phyloP scores from a whole-genome alignment of 2,797 vertebrate genomes.

The Cuculus canorus region DNA sequence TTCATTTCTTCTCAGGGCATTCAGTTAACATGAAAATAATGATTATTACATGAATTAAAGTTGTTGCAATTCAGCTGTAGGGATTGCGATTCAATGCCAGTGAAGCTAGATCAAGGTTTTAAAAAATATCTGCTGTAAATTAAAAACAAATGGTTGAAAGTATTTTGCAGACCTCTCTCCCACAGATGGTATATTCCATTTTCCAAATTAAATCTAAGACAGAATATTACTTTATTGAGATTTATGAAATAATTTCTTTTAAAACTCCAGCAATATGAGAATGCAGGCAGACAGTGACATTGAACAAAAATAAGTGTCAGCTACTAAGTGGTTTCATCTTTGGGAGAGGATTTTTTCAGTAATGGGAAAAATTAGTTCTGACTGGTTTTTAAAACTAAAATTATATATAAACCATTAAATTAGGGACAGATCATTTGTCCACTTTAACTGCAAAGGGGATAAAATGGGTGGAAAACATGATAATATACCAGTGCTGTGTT shows the following conservation, averaged over 20 bases:
- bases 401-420: conserved; percentile 57
- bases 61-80: conserved; percentile 58
- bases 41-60: conserved; percentile 51
- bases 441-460: conserved; percentile 41
- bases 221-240: conserved; percentile 75
- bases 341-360: background rate
- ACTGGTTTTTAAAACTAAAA: conserved; percentile 58
- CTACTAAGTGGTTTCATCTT: conserved; percentile 63
- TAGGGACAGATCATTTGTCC: conserved; percentile 34
- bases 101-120: conserved; percentile 57
- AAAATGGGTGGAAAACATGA: conserved; percentile 61
- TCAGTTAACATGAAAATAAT: conserved; percentile 32
- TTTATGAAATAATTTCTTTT: conserved; percentile 73
- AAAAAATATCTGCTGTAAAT: conserved; percentile 62
- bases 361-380: conserved; percentile 51
- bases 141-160: conserved; percentile 66
- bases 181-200: conserved; percentile 75
- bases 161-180: conserved; percentile 69
- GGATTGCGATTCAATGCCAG: conserved; percentile 29
- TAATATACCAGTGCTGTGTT: background rate
- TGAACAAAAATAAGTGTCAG: conserved; percentile 64
- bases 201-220: conserved; percentile 75
- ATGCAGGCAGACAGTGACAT: conserved; percentile 41
- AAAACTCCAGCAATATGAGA: conserved; percentile 69
- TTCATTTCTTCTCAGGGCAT: conserved; percentile 18